Evolutionary conservation across 2,113 vertebrate genomes (phyloP).

Genomic region (Lasiurus cinereus): DNA sequence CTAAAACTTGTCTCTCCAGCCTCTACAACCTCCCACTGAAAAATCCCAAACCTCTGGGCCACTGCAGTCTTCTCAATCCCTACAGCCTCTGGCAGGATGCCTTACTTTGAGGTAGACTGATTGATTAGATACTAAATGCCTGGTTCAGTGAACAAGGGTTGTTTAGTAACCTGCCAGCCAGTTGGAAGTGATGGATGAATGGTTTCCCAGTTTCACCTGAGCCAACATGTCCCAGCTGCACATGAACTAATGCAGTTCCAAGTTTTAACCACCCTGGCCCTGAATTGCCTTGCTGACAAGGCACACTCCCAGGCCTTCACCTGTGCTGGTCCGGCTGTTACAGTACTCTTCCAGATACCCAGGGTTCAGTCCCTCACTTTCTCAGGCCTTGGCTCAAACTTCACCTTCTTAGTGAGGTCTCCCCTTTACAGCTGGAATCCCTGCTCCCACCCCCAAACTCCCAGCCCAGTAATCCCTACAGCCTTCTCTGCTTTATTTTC

Average conservation of each 20-base stretch:
- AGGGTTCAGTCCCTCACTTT: background rate
- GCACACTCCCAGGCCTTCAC: background rate
- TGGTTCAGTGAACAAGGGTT: constrained; percentile 1
- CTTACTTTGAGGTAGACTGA: background rate
- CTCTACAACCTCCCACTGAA: background rate
- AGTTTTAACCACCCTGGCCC: background rate
- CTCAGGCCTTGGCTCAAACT: background rate
- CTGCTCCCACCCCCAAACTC: background rate
- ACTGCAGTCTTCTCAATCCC: background rate
- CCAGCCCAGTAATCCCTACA: background rate
- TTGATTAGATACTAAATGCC: background rate
- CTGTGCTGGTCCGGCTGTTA: background rate
- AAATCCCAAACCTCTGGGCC: background rate
- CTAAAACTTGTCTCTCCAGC: background rate
- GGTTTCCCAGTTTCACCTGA: background rate
- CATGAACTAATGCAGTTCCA: background rate
- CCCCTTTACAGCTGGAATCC: background rate
- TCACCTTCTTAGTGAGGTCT: background rate
- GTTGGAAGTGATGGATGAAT: background rate
- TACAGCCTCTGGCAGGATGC: background rate
- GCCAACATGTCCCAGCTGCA: background rate
- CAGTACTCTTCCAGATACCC: background rate
- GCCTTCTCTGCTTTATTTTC: constrained; percentile 22
- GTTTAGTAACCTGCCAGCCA: constrained; percentile 18
- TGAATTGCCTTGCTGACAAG: background rate